phyloP scores from a whole-genome alignment of 1,140 invertebrate genomes.

The Zophobas atratus region DNA sequence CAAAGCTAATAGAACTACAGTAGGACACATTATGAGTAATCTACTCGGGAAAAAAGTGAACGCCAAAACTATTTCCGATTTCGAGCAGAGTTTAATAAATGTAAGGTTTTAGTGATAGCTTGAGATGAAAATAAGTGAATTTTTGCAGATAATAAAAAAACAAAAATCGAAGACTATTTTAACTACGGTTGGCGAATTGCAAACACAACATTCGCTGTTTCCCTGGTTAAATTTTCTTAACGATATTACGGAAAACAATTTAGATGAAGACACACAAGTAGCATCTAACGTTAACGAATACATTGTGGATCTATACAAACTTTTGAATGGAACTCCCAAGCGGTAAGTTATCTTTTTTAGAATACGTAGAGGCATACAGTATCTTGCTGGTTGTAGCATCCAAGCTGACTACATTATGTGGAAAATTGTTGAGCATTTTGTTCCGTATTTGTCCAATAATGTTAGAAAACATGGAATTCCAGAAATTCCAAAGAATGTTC shows the following conservation, averaged over 20 bases:
- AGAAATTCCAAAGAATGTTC: not conserved
- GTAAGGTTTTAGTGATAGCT: not conserved
- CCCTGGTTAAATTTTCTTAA: slow-evolving; percentile 21
- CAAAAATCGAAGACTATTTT: not conserved
- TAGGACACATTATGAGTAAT: not conserved
- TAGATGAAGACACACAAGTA: slow-evolving; percentile 11
- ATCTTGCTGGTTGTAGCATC: not conserved
- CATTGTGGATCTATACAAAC: slow-evolving; percentile 17
- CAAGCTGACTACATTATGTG: slow-evolving; percentile 40
- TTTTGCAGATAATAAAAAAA: not conserved
- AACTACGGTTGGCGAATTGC: slow-evolving; percentile 8
- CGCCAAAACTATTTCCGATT: not conserved
- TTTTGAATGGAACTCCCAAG: slow-evolving; percentile 21
- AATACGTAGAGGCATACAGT: slow-evolving; percentile 5
- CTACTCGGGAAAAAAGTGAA: not conserved
- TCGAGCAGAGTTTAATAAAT: not conserved
- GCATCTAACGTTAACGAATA: slow-evolving; percentile 19
- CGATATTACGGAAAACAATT: slow-evolving; percentile 24
- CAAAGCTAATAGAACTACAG: not conserved
- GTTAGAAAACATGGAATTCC: not conserved
- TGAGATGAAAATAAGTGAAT: not conserved
- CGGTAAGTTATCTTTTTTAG: slow-evolving; percentile 5
- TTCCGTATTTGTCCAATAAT: not conserved
- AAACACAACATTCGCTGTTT: slow-evolving; percentile 10
- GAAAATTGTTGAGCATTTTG: slow-evolving; percentile 23